These are phyloP conservation scores for Oncorhynchus clarkii DNA, from an alignment of 2,113 vertebrate species.

Conservation along the genomic window DNA sequence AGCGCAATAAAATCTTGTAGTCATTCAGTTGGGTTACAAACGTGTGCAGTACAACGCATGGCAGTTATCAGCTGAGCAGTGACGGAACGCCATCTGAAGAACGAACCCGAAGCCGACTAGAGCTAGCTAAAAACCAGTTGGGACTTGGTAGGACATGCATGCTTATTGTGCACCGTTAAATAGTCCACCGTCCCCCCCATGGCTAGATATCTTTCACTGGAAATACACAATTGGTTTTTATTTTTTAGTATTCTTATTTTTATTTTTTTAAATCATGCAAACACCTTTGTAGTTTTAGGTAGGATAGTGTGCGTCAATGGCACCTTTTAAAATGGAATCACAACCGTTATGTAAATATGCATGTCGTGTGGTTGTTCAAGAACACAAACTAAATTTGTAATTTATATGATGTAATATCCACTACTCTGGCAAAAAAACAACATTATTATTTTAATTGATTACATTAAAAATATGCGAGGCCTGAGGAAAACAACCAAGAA, in stretches of 20 bases:
- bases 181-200: conserved; percentile 76
- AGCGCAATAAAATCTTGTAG: conserved; percentile 80
- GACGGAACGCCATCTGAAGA: conserved; percentile 75
- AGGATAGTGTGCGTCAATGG: conserved; percentile 68
- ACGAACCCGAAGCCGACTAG: conserved; percentile 82
- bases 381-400: conserved; percentile 61
- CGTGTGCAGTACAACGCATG: conserved; percentile 92
- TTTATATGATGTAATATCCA: conserved; percentile 71
- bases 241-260: conserved; percentile 53
- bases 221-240: conserved; percentile 63
- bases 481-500: conserved; percentile 74
- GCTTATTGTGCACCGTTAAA: conserved; percentile 93
- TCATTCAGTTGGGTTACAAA: conserved; percentile 81
- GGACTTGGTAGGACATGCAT: conserved; percentile 86
- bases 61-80: conserved; percentile 99
- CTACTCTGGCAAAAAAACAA: conserved; percentile 70
- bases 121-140: conserved; percentile 84
- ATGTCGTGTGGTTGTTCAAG: conserved; percentile 66
- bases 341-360: conserved; percentile 55
- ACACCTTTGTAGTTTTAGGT: conserved; percentile 77
- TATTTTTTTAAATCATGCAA: conserved; percentile 75
- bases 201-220: conserved; percentile 67
- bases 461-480: conserved; percentile 74
- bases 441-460: conserved; percentile 66
- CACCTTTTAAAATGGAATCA: conserved; percentile 69